phyloP scores from a whole-genome alignment of 2,888 invertebrate genomes.

The Platycnemis pennipes region DNA sequence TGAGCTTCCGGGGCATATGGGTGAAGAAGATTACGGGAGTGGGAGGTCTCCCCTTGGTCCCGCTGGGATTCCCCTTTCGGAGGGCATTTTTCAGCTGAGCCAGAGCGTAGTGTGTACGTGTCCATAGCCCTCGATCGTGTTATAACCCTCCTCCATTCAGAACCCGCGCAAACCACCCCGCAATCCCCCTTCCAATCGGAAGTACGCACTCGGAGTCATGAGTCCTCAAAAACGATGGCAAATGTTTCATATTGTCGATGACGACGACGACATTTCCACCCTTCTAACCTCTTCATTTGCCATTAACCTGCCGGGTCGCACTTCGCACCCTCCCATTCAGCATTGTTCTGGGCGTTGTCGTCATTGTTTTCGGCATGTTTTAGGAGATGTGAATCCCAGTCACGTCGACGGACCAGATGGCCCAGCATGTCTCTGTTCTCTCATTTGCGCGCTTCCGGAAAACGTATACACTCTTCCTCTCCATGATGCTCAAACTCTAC shows the following conservation, averaged over 20 bases:
- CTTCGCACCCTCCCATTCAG: neutral
- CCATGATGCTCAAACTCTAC: neutral
- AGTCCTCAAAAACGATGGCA: neutral
- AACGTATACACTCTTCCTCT: neutral
- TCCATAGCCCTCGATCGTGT: neutral
- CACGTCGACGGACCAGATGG: conserved; percentile 1
- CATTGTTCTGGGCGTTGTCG: neutral
- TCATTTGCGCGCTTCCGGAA: neutral
- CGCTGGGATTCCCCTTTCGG: neutral
- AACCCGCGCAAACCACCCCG: neutral
- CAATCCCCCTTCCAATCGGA: neutral
- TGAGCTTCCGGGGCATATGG: neutral
- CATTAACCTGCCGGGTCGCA: neutral
- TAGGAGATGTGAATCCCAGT: neutral
- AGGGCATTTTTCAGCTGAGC: neutral
- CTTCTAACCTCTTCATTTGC: conserved; percentile 8
- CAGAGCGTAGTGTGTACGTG: neutral
- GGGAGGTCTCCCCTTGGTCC: neutral
- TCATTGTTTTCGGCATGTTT: conserved; percentile 26
- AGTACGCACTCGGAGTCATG: neutral
- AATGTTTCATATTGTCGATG: neutral
- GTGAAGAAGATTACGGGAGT: neutral
- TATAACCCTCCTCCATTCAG: too few relatives aligned
- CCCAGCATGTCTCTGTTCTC: neutral
- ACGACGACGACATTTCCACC: neutral